Conservation (phyloP, 1,140 invertebrate genomes). For the Streblospio benedicti region DNA sequence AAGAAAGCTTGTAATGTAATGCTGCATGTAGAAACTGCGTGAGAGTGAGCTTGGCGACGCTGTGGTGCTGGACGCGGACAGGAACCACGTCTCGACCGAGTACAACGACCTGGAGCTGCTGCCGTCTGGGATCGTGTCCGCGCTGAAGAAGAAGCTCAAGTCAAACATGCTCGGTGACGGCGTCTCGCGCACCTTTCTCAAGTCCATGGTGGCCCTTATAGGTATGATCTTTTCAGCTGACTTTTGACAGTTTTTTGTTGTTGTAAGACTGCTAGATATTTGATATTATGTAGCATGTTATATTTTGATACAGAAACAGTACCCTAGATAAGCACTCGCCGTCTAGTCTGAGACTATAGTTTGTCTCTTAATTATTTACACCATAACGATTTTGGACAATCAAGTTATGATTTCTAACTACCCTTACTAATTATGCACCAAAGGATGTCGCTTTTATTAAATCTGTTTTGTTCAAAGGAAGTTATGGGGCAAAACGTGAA, state of each 20-base stretch:
- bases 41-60: constrained; percentile 72
- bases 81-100: constrained; percentile 70
- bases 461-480: too few relatives aligned
- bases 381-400: too few relatives aligned
- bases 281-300: too few relatives aligned
- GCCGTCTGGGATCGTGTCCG: constrained; percentile 59
- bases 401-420: too few relatives aligned
- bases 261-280: neutral
- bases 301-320: too few relatives aligned
- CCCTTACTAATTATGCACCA: too few relatives aligned
- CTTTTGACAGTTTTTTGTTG: neutral
- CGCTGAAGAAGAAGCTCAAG: constrained; percentile 36
- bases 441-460: too few relatives aligned
- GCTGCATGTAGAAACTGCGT: constrained; percentile 54
- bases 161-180: constrained; percentile 64
- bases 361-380: too few relatives aligned
- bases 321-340: too few relatives aligned
- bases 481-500: too few relatives aligned
- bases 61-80: constrained; percentile 83
- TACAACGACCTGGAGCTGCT: constrained; percentile 79
- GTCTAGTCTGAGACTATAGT: too few relatives aligned
- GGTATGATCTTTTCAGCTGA: constrained; percentile 50
- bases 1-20: neutral
- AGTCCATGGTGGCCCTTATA: constrained; percentile 79
- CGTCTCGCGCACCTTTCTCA: constrained; percentile 79